Conservation (phyloP, 2,888 invertebrate species). For the Nephrotoma appendiculata region DNA sequence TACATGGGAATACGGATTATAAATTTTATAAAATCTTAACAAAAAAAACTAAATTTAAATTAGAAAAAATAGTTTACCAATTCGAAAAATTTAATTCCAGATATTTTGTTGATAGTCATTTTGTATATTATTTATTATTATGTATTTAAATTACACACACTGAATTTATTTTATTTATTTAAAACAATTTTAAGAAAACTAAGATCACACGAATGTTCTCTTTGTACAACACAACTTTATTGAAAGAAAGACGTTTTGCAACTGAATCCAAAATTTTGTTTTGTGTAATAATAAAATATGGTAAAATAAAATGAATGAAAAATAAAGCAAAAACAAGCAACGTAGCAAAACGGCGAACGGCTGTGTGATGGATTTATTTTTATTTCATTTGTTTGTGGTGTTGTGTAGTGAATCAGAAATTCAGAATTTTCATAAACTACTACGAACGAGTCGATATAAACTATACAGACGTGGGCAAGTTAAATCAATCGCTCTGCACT, state of each 20-base stretch:
- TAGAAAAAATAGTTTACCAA: neutral
- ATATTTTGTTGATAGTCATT: neutral
- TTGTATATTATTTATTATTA: neutral
- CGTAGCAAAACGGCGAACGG: neutral
- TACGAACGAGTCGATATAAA: no score
- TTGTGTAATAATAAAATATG: neutral
- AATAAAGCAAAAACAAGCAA: neutral
- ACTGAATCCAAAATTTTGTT: neutral
- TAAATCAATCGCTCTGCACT: no score
- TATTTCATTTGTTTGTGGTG: neutral
- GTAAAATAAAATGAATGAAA: neutral
- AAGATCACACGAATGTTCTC: no score
- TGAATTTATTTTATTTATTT: neutral
- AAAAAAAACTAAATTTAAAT: neutral
- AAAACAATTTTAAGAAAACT: no score
- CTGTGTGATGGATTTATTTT: neutral
- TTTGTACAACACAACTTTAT: neutral
- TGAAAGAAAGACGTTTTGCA: neutral
- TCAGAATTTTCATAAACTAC: no score
- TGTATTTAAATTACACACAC: neutral
- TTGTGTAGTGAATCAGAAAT: neutral
- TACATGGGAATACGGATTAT: no score
- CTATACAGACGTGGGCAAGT: no score
- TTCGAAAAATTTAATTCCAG: neutral
- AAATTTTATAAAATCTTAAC: neutral